A percentile compares a stretch with the other conserved stretches of the same genome.
phyloP scores from a whole-genome alignment of 2,888 invertebrate genomes.

The Epicampocera succincta region DNA sequence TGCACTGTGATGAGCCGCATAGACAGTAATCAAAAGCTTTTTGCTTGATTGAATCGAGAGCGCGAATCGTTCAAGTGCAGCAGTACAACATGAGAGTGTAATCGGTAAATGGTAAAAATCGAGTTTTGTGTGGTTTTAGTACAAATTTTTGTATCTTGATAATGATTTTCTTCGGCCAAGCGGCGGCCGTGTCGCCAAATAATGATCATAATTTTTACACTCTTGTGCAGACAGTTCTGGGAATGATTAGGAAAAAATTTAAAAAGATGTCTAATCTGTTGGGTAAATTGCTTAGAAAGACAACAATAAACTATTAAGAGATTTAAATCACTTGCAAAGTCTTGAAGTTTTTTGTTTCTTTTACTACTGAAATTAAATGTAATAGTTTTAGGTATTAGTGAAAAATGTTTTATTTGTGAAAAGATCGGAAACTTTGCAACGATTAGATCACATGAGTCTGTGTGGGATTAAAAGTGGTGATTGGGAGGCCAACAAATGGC shows the following conservation, averaged over 20 bases:
- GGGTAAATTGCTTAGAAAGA: too few relatives aligned
- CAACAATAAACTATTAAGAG: too few relatives aligned
- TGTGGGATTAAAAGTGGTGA: too few relatives aligned
- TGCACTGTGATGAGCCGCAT: conserved; percentile 10
- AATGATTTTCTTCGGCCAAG: background rate
- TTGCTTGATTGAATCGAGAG: conserved; percentile 57
- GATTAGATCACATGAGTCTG: too few relatives aligned
- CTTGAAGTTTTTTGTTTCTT: too few relatives aligned
- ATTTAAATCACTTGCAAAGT: too few relatives aligned
- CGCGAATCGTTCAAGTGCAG: conserved; percentile 9
- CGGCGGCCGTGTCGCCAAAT: background rate
- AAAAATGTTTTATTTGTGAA: too few relatives aligned
- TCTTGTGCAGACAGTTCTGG: background rate
- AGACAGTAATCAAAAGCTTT: conserved; percentile 58
- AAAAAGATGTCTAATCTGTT: too few relatives aligned
- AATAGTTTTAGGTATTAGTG: too few relatives aligned
- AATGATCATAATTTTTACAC: background rate
- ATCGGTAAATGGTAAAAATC: background rate
- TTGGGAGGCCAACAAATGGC: too few relatives aligned
- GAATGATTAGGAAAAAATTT: background rate
- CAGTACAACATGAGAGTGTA: background rate
- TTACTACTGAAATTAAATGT: too few relatives aligned
- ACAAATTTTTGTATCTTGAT: background rate
- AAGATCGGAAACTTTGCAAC: too few relatives aligned
- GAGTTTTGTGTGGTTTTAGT: background rate